A percentile compares a stretch with the other conserved stretches of the same genome.
Conservation (phyloP, 1,140 invertebrate species). For the Brevipalpus yothersi region DNA sequence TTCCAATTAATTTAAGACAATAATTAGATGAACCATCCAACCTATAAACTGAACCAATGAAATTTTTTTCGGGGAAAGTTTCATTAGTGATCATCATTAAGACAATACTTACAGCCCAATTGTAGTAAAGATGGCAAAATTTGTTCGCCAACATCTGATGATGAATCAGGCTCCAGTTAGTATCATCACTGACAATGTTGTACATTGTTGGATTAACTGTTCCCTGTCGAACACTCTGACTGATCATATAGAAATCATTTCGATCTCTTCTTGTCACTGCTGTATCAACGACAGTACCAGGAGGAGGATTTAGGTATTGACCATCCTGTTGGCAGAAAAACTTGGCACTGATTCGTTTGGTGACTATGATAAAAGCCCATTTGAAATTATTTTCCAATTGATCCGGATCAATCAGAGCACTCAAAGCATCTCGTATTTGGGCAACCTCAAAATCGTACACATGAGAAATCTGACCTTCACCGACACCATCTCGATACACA, state of each 20-base stretch:
- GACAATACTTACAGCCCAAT: constrained; percentile 28
- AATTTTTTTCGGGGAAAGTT: too few species aligned
- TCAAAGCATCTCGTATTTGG: constrained; percentile 10
- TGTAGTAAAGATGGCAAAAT: constrained; percentile 56
- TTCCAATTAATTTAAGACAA: too few species aligned
- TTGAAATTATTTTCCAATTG: not conserved
- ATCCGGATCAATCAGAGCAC: not conserved
- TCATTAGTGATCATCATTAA: too few species aligned
- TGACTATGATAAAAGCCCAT: constrained; percentile 20
- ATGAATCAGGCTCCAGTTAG: constrained; percentile 32
- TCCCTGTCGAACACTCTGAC: constrained; percentile 39
- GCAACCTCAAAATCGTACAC: constrained; percentile 21
- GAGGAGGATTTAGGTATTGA: constrained; percentile 36
- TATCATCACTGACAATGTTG: constrained; percentile 40
- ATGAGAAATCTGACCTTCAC: constrained; percentile 23
- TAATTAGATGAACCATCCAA: too few species aligned
- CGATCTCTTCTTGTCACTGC: constrained; percentile 49
- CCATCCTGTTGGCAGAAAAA: constrained; percentile 16
- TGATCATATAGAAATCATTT: constrained; percentile 58
- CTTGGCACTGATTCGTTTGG: constrained; percentile 30
- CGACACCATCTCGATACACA: constrained; percentile 26
- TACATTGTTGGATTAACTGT: constrained; percentile 58
- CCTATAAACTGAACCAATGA: too few species aligned
- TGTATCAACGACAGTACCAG: constrained; percentile 66
- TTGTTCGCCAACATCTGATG: constrained; percentile 52